Base-by-base conservation (phyloP, 2,888 invertebrate species). In the Pollenia amentaria region DNA sequence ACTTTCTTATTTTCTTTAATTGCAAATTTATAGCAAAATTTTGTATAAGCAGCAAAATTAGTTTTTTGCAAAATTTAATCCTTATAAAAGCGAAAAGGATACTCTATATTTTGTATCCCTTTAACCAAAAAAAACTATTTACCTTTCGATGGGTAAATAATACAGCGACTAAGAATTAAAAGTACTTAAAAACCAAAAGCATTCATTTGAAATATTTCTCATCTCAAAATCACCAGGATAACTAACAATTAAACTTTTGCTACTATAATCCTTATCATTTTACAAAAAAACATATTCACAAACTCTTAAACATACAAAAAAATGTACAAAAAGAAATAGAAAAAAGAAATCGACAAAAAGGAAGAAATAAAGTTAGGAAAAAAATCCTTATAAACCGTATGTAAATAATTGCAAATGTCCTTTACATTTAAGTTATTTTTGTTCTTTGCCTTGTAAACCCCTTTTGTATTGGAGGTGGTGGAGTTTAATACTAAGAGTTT, bases 321-420 rank as follows among this genome's bases (percentile, higher is more conserved):
- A 2, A 67, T 1, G 12, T 29, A 44, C 16, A 70, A 9, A 12
- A 16, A 46, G 11, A 38, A 3, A 65, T 40, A 73, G n/a, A 75
- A 3, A 48, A n/a, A 14, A 12, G 51, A 55, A 73, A 46, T 48
- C 21, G n/a, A n/a, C n/a, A 75, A 29, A 57, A 42, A 55, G 9
- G 60, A n/a, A 42, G 21, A 57, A 46, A 29, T 46, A 55, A 65
- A 21, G 46, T 53, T 42, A 10, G 9, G 42, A 18, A 64, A 84
- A 76, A 72, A 79, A 84, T 84, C 67, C 76, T 76, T 73, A 72
- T 79, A 87, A 80, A 84, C 51, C 87, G 83, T 87, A 87, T 87
- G 87, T 87, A 84, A 87, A 87, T 87, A 87, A 87, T 87, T 87
- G 87, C 87, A 84, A 29, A 79, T 87, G 83, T 86, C 79, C 86